phyloP scores from a whole-genome alignment of 2,113 vertebrate genomes.

The Falco punctatus region DNA sequence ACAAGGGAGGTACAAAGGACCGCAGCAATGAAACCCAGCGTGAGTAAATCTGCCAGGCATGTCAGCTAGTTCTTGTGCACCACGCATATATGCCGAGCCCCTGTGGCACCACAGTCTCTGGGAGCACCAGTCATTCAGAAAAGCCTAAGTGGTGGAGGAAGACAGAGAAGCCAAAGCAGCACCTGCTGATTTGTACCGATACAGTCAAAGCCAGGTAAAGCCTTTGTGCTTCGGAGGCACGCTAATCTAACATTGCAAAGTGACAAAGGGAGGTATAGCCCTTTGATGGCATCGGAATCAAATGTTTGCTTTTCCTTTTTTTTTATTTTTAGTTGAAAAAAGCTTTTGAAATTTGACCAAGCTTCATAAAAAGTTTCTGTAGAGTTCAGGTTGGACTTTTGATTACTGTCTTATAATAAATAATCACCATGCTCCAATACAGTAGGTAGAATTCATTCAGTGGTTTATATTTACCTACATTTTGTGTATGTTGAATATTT shows the following conservation, averaged over 20 bases:
- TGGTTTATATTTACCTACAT: neutral
- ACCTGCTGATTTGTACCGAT: neutral
- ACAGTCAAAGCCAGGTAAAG: neutral
- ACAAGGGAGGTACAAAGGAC: neutral
- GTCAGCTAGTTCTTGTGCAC: neutral
- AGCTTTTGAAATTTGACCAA: neutral
- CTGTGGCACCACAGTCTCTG: neutral
- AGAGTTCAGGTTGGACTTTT: neutral
- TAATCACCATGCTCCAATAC: neutral
- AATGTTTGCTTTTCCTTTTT: neutral
- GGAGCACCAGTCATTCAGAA: neutral
- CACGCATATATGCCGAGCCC: neutral
- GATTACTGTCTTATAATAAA: neutral
- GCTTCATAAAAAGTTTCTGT: neutral
- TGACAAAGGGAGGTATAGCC: neutral
- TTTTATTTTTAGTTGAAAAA: neutral
- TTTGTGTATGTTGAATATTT: neutral
- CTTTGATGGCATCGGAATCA: neutral
- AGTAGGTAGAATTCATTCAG: neutral
- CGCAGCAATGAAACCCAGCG: neutral
- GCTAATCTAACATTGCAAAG: neutral
- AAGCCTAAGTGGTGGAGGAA: neutral
- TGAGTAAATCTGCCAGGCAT: neutral
- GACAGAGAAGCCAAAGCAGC: neutral
- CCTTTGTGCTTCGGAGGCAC: neutral